Evolutionary conservation across 1,140 invertebrate genomes (phyloP).

Genomic region (Caenorhabditis remanei): DNA sequence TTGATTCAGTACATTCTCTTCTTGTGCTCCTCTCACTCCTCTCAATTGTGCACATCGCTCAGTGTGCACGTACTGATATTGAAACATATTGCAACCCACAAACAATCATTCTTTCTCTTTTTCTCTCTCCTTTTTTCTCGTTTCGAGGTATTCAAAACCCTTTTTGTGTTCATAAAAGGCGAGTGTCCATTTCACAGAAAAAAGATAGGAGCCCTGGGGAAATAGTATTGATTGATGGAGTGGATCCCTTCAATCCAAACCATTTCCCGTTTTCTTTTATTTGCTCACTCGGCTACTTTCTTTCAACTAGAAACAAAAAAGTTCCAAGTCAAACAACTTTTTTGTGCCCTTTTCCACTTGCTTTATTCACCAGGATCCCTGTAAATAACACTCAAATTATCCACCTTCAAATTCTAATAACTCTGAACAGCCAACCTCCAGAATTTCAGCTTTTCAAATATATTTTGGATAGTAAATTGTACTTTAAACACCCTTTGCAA

Average conservation of each 20-base stretch:
- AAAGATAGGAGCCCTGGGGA: background rate
- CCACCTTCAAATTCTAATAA: background rate
- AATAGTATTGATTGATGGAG: background rate
- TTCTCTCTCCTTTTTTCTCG: background rate
- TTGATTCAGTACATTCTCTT: slow-evolving; percentile 40
- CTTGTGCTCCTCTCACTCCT: slow-evolving; percentile 37
- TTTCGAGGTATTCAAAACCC: slow-evolving; percentile 25
- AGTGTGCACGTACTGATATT: slow-evolving; percentile 55
- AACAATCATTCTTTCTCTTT: background rate
- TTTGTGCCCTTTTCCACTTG: background rate
- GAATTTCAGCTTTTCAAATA: background rate
- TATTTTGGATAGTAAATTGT: no score
- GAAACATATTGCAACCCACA: slow-evolving; percentile 46
- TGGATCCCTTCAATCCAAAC: background rate
- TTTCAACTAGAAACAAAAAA: background rate
- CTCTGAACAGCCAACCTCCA: background rate
- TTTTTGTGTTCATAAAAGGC: slow-evolving; percentile 37
- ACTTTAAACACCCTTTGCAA: background rate
- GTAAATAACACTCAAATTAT: no score
- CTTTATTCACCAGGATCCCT: background rate
- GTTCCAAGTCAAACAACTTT: background rate
- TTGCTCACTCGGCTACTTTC: slow-evolving; percentile 21
- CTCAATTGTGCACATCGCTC: slow-evolving; percentile 47
- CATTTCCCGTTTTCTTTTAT: slow-evolving; percentile 21
- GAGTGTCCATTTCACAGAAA: background rate